Evolutionary conservation across 2,797 vertebrate species (phyloP), one percentile per base, ranked within the genome.

Genomic region (Chiroxiphia lanceolata): DNA sequence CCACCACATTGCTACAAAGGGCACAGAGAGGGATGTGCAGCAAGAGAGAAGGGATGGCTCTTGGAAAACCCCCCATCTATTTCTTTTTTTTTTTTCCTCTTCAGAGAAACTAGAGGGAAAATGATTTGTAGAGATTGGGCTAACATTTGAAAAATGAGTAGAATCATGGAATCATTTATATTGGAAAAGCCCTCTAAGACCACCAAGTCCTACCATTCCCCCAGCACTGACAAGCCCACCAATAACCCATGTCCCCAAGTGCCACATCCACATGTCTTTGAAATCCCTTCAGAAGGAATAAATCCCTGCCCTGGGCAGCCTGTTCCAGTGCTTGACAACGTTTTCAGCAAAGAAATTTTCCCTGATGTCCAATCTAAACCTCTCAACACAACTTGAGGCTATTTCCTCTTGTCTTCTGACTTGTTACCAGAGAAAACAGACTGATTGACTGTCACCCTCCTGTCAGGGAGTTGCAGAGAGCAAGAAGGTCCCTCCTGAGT

Each of bases 341-440:
- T 16, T 64, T 77, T 13, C 22, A 44, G 36, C 9, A 25, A 7
- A 1, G 50, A 1, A 54, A 56, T 50, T 48, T 8, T 3, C 6
- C 19, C 8, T 26, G 0, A 31, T 5, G 1, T 11, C 47, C 51
- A 10, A 1, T 2, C 36, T 74, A 12, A 15, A 1, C 13, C 29
- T 25, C 1, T 21, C 40, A 42, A 14, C 9, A 10, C 67, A 71
- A 5, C 18, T 17, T 63, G 56, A 50, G 23, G 50, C 20, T 0
- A 1, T 45, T 71, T 50, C 64, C 29, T 64, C 33, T 34, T 1
- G 8, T 65, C 33, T 45, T 83, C 57, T 65, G 31, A 47, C 22
- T 45, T 45, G 33, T 25, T 25, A 45, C 44, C 12, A 11, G 44
- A 40, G 23, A 47, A 47, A 67, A 27, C 33, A 67, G 16, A 65